Evolutionary conservation across 2,888 invertebrate species (phyloP), one percentile per base, ranked within the genome.

Genomic region (Sminthurinus aureus): DNA sequence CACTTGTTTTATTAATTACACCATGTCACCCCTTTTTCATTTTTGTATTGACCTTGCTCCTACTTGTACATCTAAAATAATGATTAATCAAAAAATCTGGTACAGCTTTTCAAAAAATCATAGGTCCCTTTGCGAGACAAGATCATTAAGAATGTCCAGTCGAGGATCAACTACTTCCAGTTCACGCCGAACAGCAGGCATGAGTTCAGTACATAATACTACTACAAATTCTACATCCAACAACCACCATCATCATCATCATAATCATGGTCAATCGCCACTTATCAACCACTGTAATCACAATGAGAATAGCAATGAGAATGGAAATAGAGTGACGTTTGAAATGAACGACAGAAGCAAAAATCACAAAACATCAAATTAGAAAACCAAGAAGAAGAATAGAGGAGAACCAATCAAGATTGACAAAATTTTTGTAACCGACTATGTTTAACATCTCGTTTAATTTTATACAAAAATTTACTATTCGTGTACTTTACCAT

Each of bases 81-180:
- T 50, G 75, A 66, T 52, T 20, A 66, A 64, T 26, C 20, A 8
- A 78, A 78, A 20, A 67, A 11, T 50, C 64, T 50, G 8, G 22
- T 66, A 24, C 15, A 58, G 81, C 20, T 84, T 75, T 73, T 81
- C 77, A 9, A 84, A 58, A 76, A 82, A 64, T 12, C 64, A 76
- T 75, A 79, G 75, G 78, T 85, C 85, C n/a, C 74, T 71, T 22
- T 77, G 80, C 50, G 88, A 88, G 50, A 84, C 88, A 12, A 87
- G 85, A 83, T 88, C 87, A 20, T 79, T 88, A 78, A 58, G 88
- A 84, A 85, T 87, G 84, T 87, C 88, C 71, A 88, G 87, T 75
- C 84, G 86, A 85, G 86, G 87, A 73, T 86, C 88, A 22, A 52
- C 52, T 3, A 71, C 71, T 50, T 85, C 87, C 77, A 86, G 84